phyloP scores from a whole-genome alignment of 2,888 invertebrate genomes.

The Isotomurus palustris region DNA sequence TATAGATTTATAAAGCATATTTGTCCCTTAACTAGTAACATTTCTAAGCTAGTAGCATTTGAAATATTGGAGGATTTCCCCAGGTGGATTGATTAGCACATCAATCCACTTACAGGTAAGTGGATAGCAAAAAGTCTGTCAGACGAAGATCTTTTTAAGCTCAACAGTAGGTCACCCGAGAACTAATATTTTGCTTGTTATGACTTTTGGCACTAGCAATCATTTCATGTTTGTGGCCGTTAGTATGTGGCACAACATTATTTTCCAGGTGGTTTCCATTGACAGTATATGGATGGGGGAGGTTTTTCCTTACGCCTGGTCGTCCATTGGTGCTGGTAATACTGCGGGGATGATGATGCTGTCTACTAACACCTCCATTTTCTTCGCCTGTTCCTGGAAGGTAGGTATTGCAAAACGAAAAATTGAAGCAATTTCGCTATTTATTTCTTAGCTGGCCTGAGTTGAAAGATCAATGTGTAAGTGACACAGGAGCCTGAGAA shows the following conservation, averaged over 20 bases:
- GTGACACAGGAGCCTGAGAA: too few species aligned
- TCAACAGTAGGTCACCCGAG: constrained; percentile 6
- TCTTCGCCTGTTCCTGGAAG: neutral
- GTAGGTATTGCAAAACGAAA: too few species aligned
- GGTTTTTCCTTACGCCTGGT: constrained; percentile 19
- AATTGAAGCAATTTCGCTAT: too few species aligned
- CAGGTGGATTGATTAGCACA: too few species aligned
- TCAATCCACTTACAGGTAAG: too few species aligned
- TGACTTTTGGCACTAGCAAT: too few species aligned
- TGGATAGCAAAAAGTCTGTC: too few species aligned
- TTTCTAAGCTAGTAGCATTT: neutral
- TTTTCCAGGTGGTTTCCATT: neutral
- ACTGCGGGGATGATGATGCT: constrained; percentile 14
- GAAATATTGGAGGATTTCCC: neutral
- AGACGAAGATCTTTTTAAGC: neutral
- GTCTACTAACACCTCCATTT: neutral
- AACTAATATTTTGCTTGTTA: neutral
- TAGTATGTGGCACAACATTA: constrained; percentile 4
- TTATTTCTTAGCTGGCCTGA: too few species aligned
- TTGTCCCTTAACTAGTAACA: too few species aligned
- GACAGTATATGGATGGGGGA: constrained; percentile 10
- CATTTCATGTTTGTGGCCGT: neutral
- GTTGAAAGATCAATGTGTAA: too few species aligned
- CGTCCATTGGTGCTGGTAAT: constrained; percentile 9
- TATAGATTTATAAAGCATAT: too few species aligned